Conservation (phyloP, 2,797 vertebrate genomes). For the Discoglossus pictus region DNA sequence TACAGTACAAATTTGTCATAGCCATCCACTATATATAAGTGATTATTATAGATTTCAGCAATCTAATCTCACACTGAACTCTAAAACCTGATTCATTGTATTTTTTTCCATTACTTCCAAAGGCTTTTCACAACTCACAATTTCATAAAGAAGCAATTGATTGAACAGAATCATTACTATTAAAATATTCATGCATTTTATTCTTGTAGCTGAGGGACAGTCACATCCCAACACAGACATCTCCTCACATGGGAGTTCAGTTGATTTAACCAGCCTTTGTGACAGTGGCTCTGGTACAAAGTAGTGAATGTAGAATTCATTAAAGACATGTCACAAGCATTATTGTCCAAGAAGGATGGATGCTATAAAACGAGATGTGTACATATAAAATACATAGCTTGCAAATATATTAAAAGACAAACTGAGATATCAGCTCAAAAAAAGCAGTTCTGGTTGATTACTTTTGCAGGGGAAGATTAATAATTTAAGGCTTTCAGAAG, state of each 20-base stretch:
- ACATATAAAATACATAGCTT: constrained; percentile 20
- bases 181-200: constrained; percentile 35
- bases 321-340: constrained; percentile 23
- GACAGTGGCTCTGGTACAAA: constrained; percentile 14
- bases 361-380: background rate
- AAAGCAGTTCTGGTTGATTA: constrained; percentile 12
- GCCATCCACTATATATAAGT: background rate
- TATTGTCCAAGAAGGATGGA: background rate
- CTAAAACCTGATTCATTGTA: background rate
- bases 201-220: background rate
- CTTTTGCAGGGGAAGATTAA: constrained; percentile 25
- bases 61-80: background rate
- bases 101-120: constrained; percentile 4
- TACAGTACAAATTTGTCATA: background rate
- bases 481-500: constrained; percentile 19
- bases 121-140: background rate
- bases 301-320: constrained; percentile 21
- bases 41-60: background rate
- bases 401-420: constrained; percentile 27
- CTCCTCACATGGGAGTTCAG: background rate
- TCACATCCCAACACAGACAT: constrained; percentile 18
- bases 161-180: constrained; percentile 5
- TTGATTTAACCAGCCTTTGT: constrained; percentile 4
- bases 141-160: constrained; percentile 17
- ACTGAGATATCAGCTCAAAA: background rate